Evolutionary conservation across 2,888 invertebrate genomes (phyloP).

Genomic region (Pristionchus fissidentatus): DNA sequence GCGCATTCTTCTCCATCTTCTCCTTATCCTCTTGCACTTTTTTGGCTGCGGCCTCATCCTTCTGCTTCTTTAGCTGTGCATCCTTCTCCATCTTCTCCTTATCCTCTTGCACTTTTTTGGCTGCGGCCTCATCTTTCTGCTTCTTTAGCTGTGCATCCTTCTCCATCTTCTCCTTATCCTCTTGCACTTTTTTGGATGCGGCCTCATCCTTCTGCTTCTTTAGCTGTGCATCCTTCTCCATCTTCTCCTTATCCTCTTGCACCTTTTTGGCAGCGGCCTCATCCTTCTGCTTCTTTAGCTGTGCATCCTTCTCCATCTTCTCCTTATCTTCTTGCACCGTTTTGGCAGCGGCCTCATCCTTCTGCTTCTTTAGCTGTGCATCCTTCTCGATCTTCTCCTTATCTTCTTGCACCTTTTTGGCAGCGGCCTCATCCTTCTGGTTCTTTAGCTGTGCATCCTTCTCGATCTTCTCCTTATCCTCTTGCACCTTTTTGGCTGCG

Average conservation of each 20-base stretch:
- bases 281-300: background rate
- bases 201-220: slow-evolving; percentile 51
- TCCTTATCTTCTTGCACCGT: background rate
- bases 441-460: too few species aligned
- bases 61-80: background rate
- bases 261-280: background rate
- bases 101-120: slow-evolving; percentile 36
- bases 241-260: background rate
- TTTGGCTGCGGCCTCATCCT: slow-evolving; percentile 42
- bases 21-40: slow-evolving; percentile 16
- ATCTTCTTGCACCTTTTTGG: background rate
- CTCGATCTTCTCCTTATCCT: background rate
- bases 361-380: background rate
- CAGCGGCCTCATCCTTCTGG: too few species aligned
- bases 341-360: background rate
- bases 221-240: slow-evolving; percentile 28
- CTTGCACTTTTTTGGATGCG: slow-evolving; percentile 41
- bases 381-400: background rate
- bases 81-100: background rate
- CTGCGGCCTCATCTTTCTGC: background rate
- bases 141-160: slow-evolving; percentile 48
- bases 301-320: too few species aligned
- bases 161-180: slow-evolving; percentile 34
- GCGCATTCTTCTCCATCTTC: background rate
- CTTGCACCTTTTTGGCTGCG: background rate